Evolutionary conservation across 2,888 invertebrate species (phyloP), one percentile per base, ranked within the genome.

Genomic region (Tetragonula carbonaria): DNA sequence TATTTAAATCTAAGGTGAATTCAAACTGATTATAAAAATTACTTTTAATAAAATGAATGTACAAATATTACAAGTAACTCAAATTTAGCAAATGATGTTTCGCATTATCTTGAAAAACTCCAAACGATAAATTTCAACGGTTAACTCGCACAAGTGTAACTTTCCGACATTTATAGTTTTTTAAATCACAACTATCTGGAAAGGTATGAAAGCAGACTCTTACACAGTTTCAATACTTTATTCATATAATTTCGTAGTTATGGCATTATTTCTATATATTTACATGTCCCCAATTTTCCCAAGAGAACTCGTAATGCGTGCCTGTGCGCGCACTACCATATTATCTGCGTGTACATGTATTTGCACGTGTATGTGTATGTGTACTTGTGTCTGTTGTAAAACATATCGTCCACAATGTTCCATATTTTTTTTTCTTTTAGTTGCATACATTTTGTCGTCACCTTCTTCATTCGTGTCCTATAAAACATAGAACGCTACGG

Each of bases 221-320:
- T 74, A 57, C 79, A 85, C 82, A 82, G 90, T 91, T 88, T 88
- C 82, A 88, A 85, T 91, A 90, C 80, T 92, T 92, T 92, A 92
- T 92, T 92, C 91, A 88, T 92, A 91, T 90, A 92, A 92, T 91
- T 90, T 92, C 77, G 90, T 90, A 91, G 86, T 90, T 89, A 90
- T 80, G 90, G 86, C 91, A 88, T 91, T 91, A 92, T 87, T 80
- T 80, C 91, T 92, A 92, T 87, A 72, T 92, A 92, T 92, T 91
- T 92, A 92, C 91, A 92, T 87, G 78, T 86, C 86, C 87, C 80
- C 83, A 59, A 78, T 78, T 79, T 86, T 66, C 11, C 67, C 73
- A 66, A 81, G 75, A 87, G 88, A 90, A 82, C 77, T 88, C 78
- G 88, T 86, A 90, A 88, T 86, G 88, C 90, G 90, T 89, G 90